Conservation (phyloP, 2,797 vertebrate species). For the Sebastes umbrosus region DNA sequence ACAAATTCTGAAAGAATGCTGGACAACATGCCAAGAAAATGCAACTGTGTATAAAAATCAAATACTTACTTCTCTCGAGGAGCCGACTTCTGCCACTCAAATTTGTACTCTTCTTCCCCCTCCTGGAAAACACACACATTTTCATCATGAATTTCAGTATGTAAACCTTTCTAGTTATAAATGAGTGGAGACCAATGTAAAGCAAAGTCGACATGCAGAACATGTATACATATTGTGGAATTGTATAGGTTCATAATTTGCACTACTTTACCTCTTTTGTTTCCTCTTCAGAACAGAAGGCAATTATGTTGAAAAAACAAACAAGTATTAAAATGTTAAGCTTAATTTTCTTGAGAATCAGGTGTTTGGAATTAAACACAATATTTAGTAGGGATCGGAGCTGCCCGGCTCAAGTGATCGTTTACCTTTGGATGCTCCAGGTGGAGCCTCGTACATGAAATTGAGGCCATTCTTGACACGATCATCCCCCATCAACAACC, state of each 20-base stretch:
- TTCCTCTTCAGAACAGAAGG: conserved; percentile 74
- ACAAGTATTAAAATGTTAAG: conserved; percentile 7
- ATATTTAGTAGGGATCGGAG: background rate
- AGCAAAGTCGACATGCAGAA: background rate
- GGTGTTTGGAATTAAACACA: background rate
- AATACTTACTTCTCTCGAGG: conserved; percentile 94
- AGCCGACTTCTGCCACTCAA: conserved; percentile 98
- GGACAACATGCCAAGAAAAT: background rate
- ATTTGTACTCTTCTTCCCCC: conserved; percentile 95
- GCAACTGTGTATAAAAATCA: background rate
- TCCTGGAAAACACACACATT: conserved; percentile 78
- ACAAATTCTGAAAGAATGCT: background rate
- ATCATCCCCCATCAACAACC: conserved; percentile 97
- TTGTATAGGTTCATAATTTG: background rate
- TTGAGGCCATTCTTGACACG: conserved; percentile 98
- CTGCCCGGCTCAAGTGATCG: background rate
- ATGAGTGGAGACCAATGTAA: background rate
- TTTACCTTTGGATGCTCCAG: conserved; percentile 96
- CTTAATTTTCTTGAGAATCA: background rate
- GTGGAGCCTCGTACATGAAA: conserved; percentile 99
- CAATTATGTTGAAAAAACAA: background rate
- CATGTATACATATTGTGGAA: background rate
- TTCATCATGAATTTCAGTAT: background rate
- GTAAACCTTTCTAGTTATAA: background rate
- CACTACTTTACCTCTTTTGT: conserved; percentile 79